A percentile compares a stretch with the other conserved stretches of the same genome.
Conservation (phyloP, 2,113 vertebrate genomes). For the Carollia perspicillata region DNA sequence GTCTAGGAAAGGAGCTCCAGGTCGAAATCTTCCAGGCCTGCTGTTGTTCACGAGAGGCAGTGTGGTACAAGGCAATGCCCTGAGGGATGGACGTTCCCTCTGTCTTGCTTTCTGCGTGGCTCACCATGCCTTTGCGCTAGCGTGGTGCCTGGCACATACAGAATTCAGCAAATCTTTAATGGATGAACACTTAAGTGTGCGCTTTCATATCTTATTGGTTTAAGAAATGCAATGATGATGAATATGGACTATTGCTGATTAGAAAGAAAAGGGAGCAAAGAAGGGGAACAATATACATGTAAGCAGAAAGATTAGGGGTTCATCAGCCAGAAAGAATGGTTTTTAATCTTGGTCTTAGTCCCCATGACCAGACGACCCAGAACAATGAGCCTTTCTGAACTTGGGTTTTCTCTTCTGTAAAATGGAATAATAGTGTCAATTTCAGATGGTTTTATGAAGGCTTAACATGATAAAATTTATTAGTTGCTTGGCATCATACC, state of each 20-base stretch:
- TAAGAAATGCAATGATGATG: neutral
- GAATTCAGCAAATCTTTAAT: neutral
- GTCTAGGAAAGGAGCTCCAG: neutral
- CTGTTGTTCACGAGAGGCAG: neutral
- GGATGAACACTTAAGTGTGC: neutral
- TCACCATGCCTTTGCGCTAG: neutral
- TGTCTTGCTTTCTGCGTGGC: neutral
- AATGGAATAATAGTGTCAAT: neutral
- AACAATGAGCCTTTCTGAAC: neutral
- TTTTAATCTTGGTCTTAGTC: neutral
- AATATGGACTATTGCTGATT: neutral
- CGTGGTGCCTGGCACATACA: neutral
- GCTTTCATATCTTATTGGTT: neutral
- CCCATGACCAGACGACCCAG: neutral
- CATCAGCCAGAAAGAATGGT: neutral
- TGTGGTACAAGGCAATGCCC: neutral
- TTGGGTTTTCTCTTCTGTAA: neutral
- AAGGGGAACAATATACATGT: fast-evolving
- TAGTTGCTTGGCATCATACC: neutral
- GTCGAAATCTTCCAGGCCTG: neutral
- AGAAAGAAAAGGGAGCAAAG: neutral
- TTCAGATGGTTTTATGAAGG: neutral
- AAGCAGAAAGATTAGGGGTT: neutral
- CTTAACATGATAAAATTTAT: neutral
- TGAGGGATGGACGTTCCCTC: neutral